A percentile compares a stretch with the other conserved stretches of the same genome.
Conservation (phyloP, 2,797 vertebrate species). For the Philypnodon macrostomus region DNA sequence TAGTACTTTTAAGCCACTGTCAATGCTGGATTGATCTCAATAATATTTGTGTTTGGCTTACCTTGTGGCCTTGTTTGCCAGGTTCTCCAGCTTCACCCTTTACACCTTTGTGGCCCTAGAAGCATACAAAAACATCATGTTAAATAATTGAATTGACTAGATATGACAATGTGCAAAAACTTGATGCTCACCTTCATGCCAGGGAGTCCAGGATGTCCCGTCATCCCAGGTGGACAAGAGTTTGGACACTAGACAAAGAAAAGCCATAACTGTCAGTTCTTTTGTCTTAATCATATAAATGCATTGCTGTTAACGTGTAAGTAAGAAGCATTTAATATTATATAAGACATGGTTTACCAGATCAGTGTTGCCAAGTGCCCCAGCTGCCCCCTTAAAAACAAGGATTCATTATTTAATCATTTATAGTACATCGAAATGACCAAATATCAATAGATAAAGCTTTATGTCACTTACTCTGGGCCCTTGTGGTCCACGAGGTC, state of each 20-base stretch:
- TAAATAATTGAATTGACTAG: constrained; percentile 15
- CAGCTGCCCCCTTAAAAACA: constrained; percentile 74
- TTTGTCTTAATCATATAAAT: no score
- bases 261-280: not conserved
- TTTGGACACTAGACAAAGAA: constrained; percentile 84
- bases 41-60: constrained; percentile 55
- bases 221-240: constrained; percentile 85
- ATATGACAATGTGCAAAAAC: not conserved
- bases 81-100: constrained; percentile 94
- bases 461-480: constrained; percentile 81
- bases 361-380: constrained; percentile 69
- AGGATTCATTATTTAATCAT: not conserved
- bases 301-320: no score
- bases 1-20: constrained; percentile 13
- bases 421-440: not conserved
- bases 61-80: constrained; percentile 98
- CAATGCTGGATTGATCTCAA: constrained; percentile 10
- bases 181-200: constrained; percentile 90
- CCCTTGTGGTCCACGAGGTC: constrained; percentile 85
- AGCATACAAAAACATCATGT: constrained; percentile 12
- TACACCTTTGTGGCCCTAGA: constrained; percentile 93
- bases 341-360: constrained; percentile 67
- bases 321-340: no score
- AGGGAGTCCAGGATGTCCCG: constrained; percentile 90
- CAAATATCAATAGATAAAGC: not conserved